Evolutionary conservation across 2,888 invertebrate genomes (phyloP).

Genomic region (Ennomos erosarius): DNA sequence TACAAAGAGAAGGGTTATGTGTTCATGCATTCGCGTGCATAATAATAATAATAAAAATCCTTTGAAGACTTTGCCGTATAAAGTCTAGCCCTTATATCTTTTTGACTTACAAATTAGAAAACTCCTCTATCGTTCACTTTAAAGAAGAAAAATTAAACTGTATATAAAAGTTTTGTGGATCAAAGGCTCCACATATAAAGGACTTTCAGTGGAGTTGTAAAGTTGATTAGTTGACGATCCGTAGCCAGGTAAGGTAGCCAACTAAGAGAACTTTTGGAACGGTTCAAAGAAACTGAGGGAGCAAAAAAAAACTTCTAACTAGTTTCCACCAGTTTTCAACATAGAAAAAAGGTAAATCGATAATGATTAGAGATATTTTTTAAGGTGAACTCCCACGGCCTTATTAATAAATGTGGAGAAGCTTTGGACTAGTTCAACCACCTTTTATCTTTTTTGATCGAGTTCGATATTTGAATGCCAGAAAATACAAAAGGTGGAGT

Average conservation of each 20-base stretch:
- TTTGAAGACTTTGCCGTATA: too few species aligned
- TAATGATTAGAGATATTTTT: constrained; percentile 33
- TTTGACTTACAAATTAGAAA: too few species aligned
- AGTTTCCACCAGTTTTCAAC: constrained; percentile 20
- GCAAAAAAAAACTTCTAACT: constrained; percentile 25
- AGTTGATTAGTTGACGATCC: constrained; percentile 51
- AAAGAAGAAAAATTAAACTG: not conserved
- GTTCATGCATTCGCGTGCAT: too few species aligned
- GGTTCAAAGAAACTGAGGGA: constrained; percentile 38
- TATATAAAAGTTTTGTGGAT: constrained; percentile 4
- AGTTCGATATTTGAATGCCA: too few species aligned
- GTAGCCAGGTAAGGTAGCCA: constrained; percentile 37
- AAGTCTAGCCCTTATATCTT: too few species aligned
- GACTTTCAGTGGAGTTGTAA: constrained; percentile 27
- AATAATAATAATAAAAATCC: too few species aligned
- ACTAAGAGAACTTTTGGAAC: constrained; percentile 37
- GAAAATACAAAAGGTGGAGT: too few species aligned
- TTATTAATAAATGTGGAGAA: too few species aligned
- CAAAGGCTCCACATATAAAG: constrained; percentile 12
- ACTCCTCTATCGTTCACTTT: constrained; percentile 5
- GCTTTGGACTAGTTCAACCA: too few species aligned
- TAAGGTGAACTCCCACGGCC: constrained; percentile 10
- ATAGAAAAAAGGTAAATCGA: constrained; percentile 35
- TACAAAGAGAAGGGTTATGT: too few species aligned
- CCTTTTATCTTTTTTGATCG: too few species aligned